Percentiles rank a stretch among this genome's conserved stretches.
phyloP scores from a whole-genome alignment of 2,797 vertebrate genomes.

The Corythornis leucogaster region DNA sequence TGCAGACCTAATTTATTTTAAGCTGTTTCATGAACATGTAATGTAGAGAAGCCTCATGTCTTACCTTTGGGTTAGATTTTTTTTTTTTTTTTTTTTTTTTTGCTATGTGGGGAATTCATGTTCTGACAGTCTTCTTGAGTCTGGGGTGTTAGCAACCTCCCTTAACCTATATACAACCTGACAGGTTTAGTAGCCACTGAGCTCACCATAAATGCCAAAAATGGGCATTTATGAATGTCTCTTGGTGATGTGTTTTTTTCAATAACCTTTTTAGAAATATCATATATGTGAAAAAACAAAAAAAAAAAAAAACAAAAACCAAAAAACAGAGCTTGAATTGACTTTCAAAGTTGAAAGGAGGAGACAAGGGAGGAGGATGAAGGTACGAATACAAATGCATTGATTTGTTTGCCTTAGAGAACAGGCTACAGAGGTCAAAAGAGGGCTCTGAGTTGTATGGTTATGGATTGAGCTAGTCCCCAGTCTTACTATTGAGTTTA shows the following conservation, averaged over 20 bases:
- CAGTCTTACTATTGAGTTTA: background rate
- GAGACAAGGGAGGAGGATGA: background rate
- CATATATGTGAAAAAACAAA: too few relatives aligned
- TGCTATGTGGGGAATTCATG: background rate
- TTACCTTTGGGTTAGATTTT: background rate
- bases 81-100: background rate
- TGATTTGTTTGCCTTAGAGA: background rate
- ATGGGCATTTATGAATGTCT: background rate
- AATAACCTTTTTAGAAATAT: background rate
- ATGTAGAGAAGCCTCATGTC: background rate
- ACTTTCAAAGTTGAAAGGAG: background rate
- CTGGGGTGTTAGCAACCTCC: background rate
- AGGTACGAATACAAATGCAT: background rate
- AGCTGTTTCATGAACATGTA: background rate
- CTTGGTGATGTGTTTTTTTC: background rate
- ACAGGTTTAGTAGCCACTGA: background rate
- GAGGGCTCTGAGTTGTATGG: background rate
- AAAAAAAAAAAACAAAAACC: too few relatives aligned
- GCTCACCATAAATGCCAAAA: background rate
- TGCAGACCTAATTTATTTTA: background rate
- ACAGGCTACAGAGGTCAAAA: background rate
- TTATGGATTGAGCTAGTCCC: background rate
- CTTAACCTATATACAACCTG: background rate
- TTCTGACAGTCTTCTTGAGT: background rate
- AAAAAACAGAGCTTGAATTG: background rate